Evolutionary conservation across 1,140 invertebrate genomes (phyloP).

Genomic region (Episyrphus balteatus): DNA sequence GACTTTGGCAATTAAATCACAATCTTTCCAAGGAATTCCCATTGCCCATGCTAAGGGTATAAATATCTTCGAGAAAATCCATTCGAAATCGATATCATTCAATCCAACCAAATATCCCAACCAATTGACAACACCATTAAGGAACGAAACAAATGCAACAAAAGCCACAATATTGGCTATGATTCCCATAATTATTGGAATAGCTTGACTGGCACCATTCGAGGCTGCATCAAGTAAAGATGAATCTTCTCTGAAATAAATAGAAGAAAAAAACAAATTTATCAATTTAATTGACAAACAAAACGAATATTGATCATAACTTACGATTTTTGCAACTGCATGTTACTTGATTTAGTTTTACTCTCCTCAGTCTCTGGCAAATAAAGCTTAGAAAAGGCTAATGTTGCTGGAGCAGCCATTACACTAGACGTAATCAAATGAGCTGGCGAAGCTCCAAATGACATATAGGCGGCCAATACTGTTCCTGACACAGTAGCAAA

Average conservation of each 20-base stretch:
- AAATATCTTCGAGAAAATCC: constrained; percentile 73
- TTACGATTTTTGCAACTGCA: constrained; percentile 52
- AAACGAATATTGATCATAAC: constrained; percentile 9
- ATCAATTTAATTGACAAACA: not conserved
- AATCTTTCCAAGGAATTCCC: constrained; percentile 66
- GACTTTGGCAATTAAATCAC: constrained; percentile 64
- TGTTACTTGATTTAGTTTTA: constrained; percentile 54
- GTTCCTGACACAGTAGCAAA: constrained; percentile 91
- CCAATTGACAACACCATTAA: constrained; percentile 73
- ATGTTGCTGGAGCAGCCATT: constrained; percentile 88
- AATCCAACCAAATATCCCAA: constrained; percentile 59
- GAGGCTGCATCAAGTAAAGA: constrained; percentile 81
- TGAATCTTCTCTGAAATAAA: constrained; percentile 53
- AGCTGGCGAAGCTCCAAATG: constrained; percentile 72
- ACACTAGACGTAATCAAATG: constrained; percentile 82
- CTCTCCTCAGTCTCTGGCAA: constrained; percentile 80
- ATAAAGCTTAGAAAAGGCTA: constrained; percentile 81
- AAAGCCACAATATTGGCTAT: constrained; percentile 88
- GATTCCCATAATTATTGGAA: constrained; percentile 76
- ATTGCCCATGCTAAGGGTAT: constrained; percentile 70
- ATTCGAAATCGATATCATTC: constrained; percentile 48
- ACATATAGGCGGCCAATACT: constrained; percentile 84
- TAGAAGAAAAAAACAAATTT: constrained; percentile 3
- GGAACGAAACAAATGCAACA: constrained; percentile 71
- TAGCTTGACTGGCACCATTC: constrained; percentile 70